These are phyloP conservation scores for Psophia crepitans DNA, from an alignment of 2,113 vertebrate genomes.

Conservation along the genomic window DNA sequence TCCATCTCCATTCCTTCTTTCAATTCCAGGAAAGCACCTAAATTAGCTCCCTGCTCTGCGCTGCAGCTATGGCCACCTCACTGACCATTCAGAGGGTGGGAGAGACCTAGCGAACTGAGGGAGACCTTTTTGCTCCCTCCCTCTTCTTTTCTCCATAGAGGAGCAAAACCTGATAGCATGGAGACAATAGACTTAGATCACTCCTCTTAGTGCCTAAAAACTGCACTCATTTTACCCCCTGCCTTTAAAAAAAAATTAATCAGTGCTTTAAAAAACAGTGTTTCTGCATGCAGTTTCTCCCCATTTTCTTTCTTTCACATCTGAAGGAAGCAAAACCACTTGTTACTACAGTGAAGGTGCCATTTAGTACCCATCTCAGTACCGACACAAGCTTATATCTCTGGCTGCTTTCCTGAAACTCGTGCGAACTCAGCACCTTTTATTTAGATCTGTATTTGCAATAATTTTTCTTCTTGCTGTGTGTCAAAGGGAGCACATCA, in stretches of 20 bases:
- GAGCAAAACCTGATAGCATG: not conserved
- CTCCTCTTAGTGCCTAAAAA: not conserved
- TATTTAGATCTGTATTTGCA: not conserved
- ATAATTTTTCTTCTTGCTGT: not conserved
- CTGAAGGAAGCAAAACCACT: too few relatives aligned
- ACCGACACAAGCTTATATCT: not conserved
- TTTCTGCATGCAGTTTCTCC: not conserved
- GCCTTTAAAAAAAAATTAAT: too few relatives aligned
- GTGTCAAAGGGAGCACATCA: not conserved
- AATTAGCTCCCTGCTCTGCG: not conserved
- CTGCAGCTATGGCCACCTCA: not conserved
- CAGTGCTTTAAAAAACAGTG: not conserved
- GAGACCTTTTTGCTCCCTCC: not conserved
- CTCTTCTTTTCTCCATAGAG: not conserved
- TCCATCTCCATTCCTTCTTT: not conserved
- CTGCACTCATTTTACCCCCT: rapidly evolving
- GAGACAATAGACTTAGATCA: not conserved
- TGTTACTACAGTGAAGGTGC: not conserved
- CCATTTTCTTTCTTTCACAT: not conserved
- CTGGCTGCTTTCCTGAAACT: not conserved
- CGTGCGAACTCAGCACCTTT: not conserved
- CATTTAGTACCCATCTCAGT: not conserved
- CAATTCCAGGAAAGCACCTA: not conserved
- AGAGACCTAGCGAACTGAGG: not conserved
- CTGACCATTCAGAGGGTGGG: not conserved